Base-by-base conservation (phyloP, 2,797 vertebrate genomes). In the Florisuga fusca region DNA sequence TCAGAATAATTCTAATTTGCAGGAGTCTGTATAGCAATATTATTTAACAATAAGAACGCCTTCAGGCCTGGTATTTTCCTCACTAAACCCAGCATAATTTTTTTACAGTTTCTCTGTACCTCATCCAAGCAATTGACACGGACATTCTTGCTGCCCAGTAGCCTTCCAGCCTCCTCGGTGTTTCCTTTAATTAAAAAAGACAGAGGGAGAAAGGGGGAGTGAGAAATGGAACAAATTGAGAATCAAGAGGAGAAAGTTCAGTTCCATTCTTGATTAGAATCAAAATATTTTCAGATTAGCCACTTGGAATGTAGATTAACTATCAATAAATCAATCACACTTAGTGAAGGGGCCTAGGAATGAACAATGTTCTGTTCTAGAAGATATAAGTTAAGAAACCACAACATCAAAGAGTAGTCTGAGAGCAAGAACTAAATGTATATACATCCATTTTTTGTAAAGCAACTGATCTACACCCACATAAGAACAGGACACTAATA, bases 81-180 rank as follows among this genome's bases (percentile, higher is more conserved):
- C 79, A 29, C 26, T 73, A 84, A 93, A 84, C 18, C 31, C 48
- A 82, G 62, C 48, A 62, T 20, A 66, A 69, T 7, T 25, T 31
- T 77, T 86, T 38, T 34, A 67, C 48, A 75, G 67, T 73, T 91
- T 92, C n/a, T 22, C 79, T 95, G 90, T 98, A 99, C 99, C 99
- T 99, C 99, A 97, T 99, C 99, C 98, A 99, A 97, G 97, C 99
- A 99, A 98, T 99, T 99, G 80, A 99, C 99, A 72, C 98, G 97
- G 68, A 99, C 99, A 97, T 99, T 99, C 97, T 98, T 99, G 95
- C 98, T 99, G n/a, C 99, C 99, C 90, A 99, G 96, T 18, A 99
- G 97, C 89, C 98, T 98, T 48, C 99, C 99, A 10, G 98, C 99
- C 95, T 99, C 99, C 81, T 99, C 99, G 3, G 98, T 98, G 64